Base-by-base conservation (phyloP, 2,113 vertebrate species). In the Pimephales promelas region DNA sequence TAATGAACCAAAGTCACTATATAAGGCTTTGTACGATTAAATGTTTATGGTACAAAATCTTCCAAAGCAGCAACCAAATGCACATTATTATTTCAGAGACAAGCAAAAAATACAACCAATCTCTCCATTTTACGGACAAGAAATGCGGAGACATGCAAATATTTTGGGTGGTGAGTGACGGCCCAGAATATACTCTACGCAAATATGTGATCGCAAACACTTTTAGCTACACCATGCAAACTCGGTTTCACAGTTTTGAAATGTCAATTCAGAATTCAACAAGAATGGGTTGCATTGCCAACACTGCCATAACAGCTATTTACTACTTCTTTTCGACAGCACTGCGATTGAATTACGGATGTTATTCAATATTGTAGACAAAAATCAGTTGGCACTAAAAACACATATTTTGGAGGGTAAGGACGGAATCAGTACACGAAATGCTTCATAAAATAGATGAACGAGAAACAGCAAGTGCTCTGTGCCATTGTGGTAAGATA, bases 11-110 rank as follows among this genome's bases (percentile, higher is more conserved):
- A n/a, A 79, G n/a, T 61, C 24, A 61, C 76, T 18, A 61, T 18
- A 61, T 61, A 26, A 78, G 76, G 76, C 36, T 43, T 59, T 10
- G 13, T 57, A 59, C 22, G 13, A 76, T 57, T 43, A 6, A 26
- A 43, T 43, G 22, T 45, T 62, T 78, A 45, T 62, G 56, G n/a
- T 28, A 61, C 56, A 78, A 78, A 78, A 78, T 66, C 40, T 49
- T 79, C 26, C 43, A 79, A 77, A 71, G 75, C 62, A 52, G 61
- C 71, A 77, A 62, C 57, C 24, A 62, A 52, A 83, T 68, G 31
- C 64, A 81, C 71, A n/a, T 28, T 56, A 31, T 16, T 61, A 54
- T 56, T 45, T 83, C 49, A 10, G 28, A 76, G 52, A 81, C 40
- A 5, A 80, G 49, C 57, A 31, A 76, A 79, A 82, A 59, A 71